Evolutionary conservation across 2,113 vertebrate genomes (phyloP), one percentile per base, ranked within the genome.

Genomic region (Crotalus tigris): DNA sequence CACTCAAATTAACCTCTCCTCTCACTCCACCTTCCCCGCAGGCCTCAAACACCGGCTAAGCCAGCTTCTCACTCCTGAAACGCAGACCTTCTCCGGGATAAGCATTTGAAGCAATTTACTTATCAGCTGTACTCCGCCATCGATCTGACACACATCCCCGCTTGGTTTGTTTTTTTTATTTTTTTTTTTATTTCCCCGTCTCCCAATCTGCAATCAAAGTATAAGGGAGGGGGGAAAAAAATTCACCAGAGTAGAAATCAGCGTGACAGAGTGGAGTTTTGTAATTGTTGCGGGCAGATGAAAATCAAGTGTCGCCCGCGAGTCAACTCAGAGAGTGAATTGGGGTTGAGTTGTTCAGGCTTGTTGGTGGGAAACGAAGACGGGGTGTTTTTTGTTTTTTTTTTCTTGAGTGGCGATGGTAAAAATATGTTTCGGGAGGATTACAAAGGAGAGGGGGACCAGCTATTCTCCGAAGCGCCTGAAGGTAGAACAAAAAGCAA

Each of bases 61-160:
- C 19, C 0, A 23, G 15, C 9, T 4, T 53, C 64, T 0, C 0
- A 5, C 15, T 88, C 51, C 86, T 92, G 57, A 81, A 95, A 93
- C 21, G 51, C 29, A 61, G 33, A 58, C 88, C 23, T 7, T 0
- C 5, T 91, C 93, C 93, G 46, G 58, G 57, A 89, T 49, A 91
- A 49, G 88, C 54, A 92, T 26, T 89, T 54, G 23, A 87, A 93
- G 91, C 61, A 93, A 96, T 96, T 96, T 94, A n/a, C 69, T 93
- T 91, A 95, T 91, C 94, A 88, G 58, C 29, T 0, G 0, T 26
- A 19, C 86, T 89, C 91, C 81, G 33, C 90, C 88, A 61, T 8
- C 57, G 24, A 55, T 89, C 19, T 95, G 91, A 94, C 94, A 69
- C 87, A 92, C 86, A 54, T 88, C 49, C 33, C 69, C 92, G 86